phyloP scores from a whole-genome alignment of 2,888 invertebrate genomes.

The Limenitis camilla region DNA sequence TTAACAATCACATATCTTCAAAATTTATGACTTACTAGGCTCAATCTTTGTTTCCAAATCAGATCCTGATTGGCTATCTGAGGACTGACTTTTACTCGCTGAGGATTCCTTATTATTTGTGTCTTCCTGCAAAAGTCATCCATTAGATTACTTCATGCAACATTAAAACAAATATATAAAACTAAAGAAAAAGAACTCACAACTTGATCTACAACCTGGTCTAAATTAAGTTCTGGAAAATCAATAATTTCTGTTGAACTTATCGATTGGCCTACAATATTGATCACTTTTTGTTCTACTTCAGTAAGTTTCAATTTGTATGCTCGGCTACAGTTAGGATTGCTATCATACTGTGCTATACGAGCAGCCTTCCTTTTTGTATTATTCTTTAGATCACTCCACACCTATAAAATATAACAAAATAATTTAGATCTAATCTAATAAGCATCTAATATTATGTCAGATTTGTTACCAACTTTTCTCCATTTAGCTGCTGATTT shows the following conservation, averaged over 20 bases:
- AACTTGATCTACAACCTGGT: not conserved
- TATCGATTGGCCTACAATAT: slow-evolving; percentile 16
- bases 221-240: slow-evolving; percentile 2
- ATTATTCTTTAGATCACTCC: slow-evolving; percentile 27
- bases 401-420: slow-evolving; percentile 20
- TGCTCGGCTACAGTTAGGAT: slow-evolving; percentile 23
- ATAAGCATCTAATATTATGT: not conserved
- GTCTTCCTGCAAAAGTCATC: too few relatives aligned
- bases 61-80: slow-evolving; percentile 1
- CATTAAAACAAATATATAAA: too few relatives aligned
- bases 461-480: slow-evolving; percentile 16
- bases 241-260: slow-evolving; percentile 14
- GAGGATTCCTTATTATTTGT: not conserved
- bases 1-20: too few relatives aligned
- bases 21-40: not conserved
- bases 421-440: not conserved
- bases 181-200: too few relatives aligned
- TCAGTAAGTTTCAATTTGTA: slow-evolving; percentile 9
- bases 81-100: not conserved
- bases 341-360: slow-evolving; percentile 16
- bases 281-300: slow-evolving; percentile 24
- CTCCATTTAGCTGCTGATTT: slow-evolving; percentile 25
- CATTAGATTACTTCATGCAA: not conserved
- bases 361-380: slow-evolving; percentile 24
- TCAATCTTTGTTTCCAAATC: slow-evolving; percentile 2